These are phyloP conservation scores for Anguilla pacifica DNA, from an alignment of 2,797 vertebrate species.

Conservation along the genomic window DNA sequence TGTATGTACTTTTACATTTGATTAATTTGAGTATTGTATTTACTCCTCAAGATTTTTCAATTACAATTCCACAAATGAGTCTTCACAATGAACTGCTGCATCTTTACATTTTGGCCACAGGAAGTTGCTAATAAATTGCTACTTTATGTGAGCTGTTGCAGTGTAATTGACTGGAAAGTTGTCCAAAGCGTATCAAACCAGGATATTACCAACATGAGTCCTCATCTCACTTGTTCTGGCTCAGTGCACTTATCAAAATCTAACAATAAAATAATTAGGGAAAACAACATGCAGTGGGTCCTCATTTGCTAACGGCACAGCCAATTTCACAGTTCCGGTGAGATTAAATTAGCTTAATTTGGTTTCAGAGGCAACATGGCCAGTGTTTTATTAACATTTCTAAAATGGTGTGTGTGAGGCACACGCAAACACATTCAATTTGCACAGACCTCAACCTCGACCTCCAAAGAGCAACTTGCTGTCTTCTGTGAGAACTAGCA, in stretches of 20 bases:
- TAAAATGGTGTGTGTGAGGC: neutral
- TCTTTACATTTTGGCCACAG: neutral
- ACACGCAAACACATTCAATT: neutral
- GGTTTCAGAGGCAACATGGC: neutral
- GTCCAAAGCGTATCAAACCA: neutral
- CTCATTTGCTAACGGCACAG: neutral
- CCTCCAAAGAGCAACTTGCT: neutral
- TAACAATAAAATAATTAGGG: neutral
- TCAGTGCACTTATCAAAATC: neutral
- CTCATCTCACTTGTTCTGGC: conserved; percentile 12
- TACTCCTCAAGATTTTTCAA: neutral
- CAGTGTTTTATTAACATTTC: neutral
- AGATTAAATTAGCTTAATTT: conserved; percentile 3
- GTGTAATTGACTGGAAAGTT: conserved; percentile 12
- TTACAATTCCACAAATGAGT: neutral
- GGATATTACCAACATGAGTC: neutral
- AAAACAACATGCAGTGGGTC: neutral
- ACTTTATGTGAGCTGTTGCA: neutral
- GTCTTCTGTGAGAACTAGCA: neutral
- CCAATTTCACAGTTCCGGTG: neutral
- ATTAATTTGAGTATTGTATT: neutral
- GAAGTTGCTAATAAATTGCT: neutral
- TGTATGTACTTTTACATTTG: neutral
- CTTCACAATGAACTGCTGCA: neutral
- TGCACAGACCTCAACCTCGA: neutral